Evolutionary conservation across 2,113 vertebrate species (phyloP), one percentile per base, ranked within the genome.

Genomic region (Brachyhypopomus gauderio): DNA sequence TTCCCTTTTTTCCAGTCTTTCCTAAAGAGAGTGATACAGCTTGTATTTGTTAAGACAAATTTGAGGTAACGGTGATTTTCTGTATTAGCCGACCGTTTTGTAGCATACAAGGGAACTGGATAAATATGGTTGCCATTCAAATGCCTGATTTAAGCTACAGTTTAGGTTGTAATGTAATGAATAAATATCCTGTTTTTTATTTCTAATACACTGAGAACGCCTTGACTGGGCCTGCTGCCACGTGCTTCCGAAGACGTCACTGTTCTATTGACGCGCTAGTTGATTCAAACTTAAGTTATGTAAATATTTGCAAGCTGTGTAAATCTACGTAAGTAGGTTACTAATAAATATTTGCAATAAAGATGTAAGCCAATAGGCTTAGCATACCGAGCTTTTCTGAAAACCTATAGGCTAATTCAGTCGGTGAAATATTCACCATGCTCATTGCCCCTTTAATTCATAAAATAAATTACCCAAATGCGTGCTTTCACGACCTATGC

Each of bases 401-500:
- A 60, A 60, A 22, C 1, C 45, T 52, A 22, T 11, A 72, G 45
- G 45, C 45, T 72, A 22, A 72, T 72, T 72, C 45, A 55, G n/a
- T 5, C n/a, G 14, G 38, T 8, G n/a, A 25, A 52, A 72, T 72
- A 72, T 55, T 72, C 45, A 23, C 5, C 71, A 23, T 0, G 45
- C 30, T 59, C 17, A 34, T 19, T 41, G 34, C 14, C 60, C 36
- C 34, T 72, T 45, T 34, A 66, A 23, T 3, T 25, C 20, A 3
- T 63, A 81, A 59, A 76, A 71, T 30, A 79, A 5, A 59, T 55
- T 12, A 14, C 45, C 5, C 9, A 69, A 52, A 60, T 17, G 12
- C 23, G 22, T 25, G n/a, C 69, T 58, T 75, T 27, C 30, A 74
- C 59, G 64, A 22, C 52, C 45, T 75, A 56, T 75, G 52, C 14